Evolutionary conservation across 2,797 vertebrate species (phyloP).

Genomic region (Rhabdophis nuchalis): DNA sequence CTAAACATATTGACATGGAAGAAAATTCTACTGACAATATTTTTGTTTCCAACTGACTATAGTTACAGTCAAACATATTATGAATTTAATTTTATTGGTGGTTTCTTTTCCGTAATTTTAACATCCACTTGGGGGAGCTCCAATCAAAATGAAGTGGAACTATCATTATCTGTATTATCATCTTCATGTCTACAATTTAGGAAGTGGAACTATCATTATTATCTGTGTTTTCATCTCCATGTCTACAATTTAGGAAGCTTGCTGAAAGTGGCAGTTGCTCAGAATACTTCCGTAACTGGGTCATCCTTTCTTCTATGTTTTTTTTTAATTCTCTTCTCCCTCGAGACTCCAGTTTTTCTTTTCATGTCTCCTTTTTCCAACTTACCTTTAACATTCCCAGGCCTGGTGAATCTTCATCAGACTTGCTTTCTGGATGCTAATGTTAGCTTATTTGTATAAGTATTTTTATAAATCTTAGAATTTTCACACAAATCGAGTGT

Average conservation of each 20-base stretch:
- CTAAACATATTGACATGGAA: neutral
- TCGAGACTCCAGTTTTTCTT: neutral
- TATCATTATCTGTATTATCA: neutral
- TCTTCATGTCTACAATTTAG: accelerated
- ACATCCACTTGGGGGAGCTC: constrained; percentile 26
- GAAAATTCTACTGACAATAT: neutral
- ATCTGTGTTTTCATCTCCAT: neutral
- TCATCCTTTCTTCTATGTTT: neutral
- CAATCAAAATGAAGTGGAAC: neutral
- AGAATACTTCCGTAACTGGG: neutral
- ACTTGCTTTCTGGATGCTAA: neutral
- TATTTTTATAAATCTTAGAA: neutral
- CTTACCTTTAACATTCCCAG: neutral
- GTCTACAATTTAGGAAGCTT: accelerated
- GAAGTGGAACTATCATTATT: neutral
- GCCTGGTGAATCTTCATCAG: neutral
- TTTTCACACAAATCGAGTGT: neutral
- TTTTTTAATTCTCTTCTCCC: neutral
- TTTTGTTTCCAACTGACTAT: neutral
- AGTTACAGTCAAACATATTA: neutral
- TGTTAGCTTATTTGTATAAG: neutral
- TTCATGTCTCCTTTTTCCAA: neutral
- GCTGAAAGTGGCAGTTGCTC: neutral
- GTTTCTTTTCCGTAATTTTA: neutral
- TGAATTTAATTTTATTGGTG: neutral